A percentile compares a stretch with the other conserved stretches of the same genome.
These are phyloP conservation scores for Melanargia galathea DNA, from an alignment of 2,888 invertebrate genomes.

Conservation along the genomic window DNA sequence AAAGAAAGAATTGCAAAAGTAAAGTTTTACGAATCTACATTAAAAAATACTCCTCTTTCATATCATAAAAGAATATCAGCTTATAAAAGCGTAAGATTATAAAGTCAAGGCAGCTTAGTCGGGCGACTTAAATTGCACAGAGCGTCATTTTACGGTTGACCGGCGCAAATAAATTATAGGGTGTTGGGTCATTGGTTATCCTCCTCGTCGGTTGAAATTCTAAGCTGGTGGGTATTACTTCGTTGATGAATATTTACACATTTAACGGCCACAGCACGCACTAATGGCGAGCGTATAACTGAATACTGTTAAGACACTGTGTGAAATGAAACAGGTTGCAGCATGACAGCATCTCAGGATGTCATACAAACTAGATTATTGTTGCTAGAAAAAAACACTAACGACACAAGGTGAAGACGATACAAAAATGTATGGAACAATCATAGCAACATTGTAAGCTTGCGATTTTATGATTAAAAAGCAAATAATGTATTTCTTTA, in stretches of 20 bases:
- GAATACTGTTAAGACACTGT: slow-evolving; percentile 51
- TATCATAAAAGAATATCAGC: not conserved
- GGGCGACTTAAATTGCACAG: slow-evolving; percentile 41
- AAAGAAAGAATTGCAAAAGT: too few relatives aligned
- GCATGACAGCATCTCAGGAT: slow-evolving; percentile 20
- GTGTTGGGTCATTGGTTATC: slow-evolving; percentile 64
- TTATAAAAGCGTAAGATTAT: slow-evolving; percentile 31
- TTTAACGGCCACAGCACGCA: slow-evolving; percentile 44
- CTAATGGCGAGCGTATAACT: slow-evolving; percentile 30
- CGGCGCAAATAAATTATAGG: slow-evolving; percentile 44
- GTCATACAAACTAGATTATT: slow-evolving; percentile 12
- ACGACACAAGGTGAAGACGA: not conserved
- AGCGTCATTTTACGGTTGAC: slow-evolving; percentile 43
- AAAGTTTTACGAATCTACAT: not conserved
- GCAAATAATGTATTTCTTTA: not conserved
- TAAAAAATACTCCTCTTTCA: not conserved
- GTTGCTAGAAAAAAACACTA: slow-evolving; percentile 1
- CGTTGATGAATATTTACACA: slow-evolving; percentile 73
- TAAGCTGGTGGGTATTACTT: slow-evolving; percentile 55
- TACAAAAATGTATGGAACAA: not conserved
- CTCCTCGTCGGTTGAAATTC: slow-evolving; percentile 70
- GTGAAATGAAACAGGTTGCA: slow-evolving; percentile 20
- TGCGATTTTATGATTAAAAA: not conserved
- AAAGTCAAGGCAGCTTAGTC: slow-evolving; percentile 34
- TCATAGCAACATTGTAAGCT: not conserved